Percentiles rank a stretch among this genome's conserved stretches.
Evolutionary conservation across 2,888 invertebrate genomes (phyloP).

Genomic region (Perdita meconis): DNA sequence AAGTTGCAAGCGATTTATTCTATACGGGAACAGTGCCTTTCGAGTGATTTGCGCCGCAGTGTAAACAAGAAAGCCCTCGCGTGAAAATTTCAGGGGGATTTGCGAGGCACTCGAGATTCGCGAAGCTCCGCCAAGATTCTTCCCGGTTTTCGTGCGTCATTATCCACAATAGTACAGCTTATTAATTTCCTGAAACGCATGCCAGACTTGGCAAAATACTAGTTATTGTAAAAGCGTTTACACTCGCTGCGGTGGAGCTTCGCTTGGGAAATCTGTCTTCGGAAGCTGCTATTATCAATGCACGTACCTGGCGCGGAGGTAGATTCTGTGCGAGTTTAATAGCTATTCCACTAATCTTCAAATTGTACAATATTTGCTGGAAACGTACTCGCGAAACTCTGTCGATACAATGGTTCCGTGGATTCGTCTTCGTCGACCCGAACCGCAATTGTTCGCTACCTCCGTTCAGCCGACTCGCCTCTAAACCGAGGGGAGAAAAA

Average conservation of each 20-base stretch:
- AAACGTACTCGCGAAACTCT: too few species aligned
- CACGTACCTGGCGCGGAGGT: constrained; percentile 54
- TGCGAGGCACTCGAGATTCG: too few species aligned
- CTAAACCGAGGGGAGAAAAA: constrained; percentile 41
- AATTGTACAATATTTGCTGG: too few species aligned
- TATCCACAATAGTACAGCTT: too few species aligned
- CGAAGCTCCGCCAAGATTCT: too few species aligned
- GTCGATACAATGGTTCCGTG: too few species aligned
- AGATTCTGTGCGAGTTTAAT: constrained; percentile 23
- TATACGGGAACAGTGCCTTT: constrained; percentile 8
- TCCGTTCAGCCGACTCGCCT: constrained; percentile 8
- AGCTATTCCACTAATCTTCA: constrained; percentile 13
- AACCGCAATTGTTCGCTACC: not conserved
- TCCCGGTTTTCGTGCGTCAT: too few species aligned
- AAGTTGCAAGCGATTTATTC: constrained; percentile 10
- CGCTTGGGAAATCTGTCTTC: constrained; percentile 75
- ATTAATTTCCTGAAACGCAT: too few species aligned
- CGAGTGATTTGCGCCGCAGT: constrained; percentile 1
- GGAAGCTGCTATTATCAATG: constrained; percentile 71
- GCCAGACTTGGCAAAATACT: too few species aligned
- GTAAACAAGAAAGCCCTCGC: too few species aligned
- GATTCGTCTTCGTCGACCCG: too few species aligned
- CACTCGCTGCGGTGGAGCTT: constrained; percentile 74
- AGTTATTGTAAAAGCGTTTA: too few species aligned
- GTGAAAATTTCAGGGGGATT: not conserved